Base-by-base conservation (phyloP, 1,140 invertebrate genomes). In the Lineus longissimus region DNA sequence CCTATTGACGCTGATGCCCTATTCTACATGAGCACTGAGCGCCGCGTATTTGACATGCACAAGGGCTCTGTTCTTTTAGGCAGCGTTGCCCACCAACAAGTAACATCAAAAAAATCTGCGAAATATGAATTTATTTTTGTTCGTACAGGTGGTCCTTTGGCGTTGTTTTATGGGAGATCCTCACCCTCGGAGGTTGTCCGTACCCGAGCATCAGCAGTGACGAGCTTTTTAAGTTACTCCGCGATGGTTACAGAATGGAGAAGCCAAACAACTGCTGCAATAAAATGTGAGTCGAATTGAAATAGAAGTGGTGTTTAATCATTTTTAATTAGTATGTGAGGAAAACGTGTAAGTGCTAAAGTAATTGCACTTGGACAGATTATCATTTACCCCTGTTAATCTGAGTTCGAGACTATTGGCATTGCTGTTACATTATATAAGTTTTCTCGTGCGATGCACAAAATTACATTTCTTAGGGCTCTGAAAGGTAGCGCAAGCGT, bases 161-260 rank as follows among this genome's bases (percentile, higher is more conserved):
- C 22, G 79, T 86, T 41, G 72, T 85, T n/a, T 65, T 86, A 54
- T 85, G 84, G 84, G 84, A 85, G 65, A 84, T 85, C 41, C 81
- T 85, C 55, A 84, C 84, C 0, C 67, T 85, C 17, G 84, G 84
- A 29, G 83, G 81, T 15, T 80, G 77, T 55, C 85, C 84, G 4
- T 86, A 84, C 74, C 83, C 82, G 11, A 77, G 73, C 22, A 76
- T 80, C 55, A 69, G 71, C 54, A 87, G 91, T 23, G 88, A 92
- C 71, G 89, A 91, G 72, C 81, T 94, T 6, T 90, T 91, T 74
- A 88, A 92, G 72, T 85, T 94, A 62, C 83, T 98, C 27, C 88
- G 90, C 72, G 88, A 88, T 29, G 94, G 94, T 1, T 89, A 94
- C 74, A 85, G 95, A 70, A 95, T 98, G 94, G 92, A 94, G 76